Evolutionary conservation across 2,888 invertebrate species (phyloP).

Genomic region (Apantesis nais): DNA sequence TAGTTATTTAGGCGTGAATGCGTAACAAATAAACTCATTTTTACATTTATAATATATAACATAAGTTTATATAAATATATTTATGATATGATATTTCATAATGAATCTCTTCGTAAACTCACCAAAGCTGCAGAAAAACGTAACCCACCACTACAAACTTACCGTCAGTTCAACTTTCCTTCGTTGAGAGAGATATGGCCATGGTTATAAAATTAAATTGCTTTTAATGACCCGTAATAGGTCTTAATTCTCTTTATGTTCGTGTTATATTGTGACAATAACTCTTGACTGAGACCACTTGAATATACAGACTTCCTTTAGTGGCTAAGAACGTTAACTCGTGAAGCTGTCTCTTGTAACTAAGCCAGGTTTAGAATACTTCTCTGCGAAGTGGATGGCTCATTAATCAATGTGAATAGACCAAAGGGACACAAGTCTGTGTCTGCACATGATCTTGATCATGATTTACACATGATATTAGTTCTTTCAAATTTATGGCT

Average conservation of each 20-base stretch:
- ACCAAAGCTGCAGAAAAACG: conserved; percentile 34
- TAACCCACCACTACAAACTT: conserved; percentile 34
- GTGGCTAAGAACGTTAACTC: neutral
- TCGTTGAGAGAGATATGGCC: conserved; percentile 32
- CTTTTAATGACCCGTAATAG: conserved; percentile 37
- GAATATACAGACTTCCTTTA: conserved; percentile 2
- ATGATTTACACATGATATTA: too few species aligned
- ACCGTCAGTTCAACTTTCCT: conserved; percentile 43
- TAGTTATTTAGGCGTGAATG: too few species aligned
- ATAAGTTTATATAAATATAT: too few species aligned
- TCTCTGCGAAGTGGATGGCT: neutral
- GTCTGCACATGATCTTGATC: too few species aligned
- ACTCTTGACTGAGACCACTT: conserved; percentile 4
- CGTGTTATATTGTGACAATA: conserved; percentile 4
- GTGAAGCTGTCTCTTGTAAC: neutral
- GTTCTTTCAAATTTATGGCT: neutral
- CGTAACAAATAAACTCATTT: too few species aligned
- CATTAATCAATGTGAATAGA: neutral
- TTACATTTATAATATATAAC: too few species aligned
- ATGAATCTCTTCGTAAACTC: conserved; percentile 42
- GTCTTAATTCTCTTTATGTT: conserved; percentile 26
- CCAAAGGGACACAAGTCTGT: too few species aligned
- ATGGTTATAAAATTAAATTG: conserved; percentile 36
- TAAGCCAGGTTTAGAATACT: neutral
- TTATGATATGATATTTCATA: conserved; percentile 52